phyloP scores from a whole-genome alignment of 2,888 invertebrate species.

The Junonia oenone region DNA sequence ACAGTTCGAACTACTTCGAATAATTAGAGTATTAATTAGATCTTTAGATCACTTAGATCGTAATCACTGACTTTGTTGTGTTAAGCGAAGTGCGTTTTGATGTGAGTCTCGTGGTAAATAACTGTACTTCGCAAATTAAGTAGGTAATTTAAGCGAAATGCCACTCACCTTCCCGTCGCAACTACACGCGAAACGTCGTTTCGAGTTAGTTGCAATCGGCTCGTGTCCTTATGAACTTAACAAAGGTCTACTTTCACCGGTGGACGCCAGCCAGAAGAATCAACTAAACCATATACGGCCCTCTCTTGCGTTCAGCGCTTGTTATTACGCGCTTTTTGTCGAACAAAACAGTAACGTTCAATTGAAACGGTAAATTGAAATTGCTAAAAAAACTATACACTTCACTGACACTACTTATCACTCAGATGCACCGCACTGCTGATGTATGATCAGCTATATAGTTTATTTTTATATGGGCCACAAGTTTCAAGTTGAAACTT shows the following conservation, averaged over 20 bases:
- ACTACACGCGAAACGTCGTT: conserved; percentile 66
- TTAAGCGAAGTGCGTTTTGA: not conserved
- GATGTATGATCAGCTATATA: conserved; percentile 39
- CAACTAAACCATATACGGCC: conserved; percentile 66
- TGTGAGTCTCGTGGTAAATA: conserved; percentile 35
- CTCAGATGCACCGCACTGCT: conserved; percentile 59
- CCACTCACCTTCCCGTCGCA: conserved; percentile 68
- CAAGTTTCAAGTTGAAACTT: conserved; percentile 64
- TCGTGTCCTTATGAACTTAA: conserved; percentile 75
- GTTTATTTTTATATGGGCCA: conserved; percentile 49
- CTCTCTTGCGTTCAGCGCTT: conserved; percentile 54
- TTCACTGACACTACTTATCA: conserved; percentile 48
- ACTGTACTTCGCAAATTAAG: conserved; percentile 55
- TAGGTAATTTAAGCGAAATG: conserved; percentile 55
- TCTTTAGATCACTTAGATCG: not conserved
- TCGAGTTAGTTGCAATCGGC: conserved; percentile 61
- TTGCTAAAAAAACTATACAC: conserved; percentile 60
- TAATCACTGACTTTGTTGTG: not conserved
- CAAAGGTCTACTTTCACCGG: conserved; percentile 77
- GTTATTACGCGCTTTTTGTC: conserved; percentile 64
- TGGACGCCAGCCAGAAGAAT: conserved; percentile 58
- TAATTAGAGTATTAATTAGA: not conserved
- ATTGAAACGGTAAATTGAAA: conserved; percentile 67
- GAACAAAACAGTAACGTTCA: conserved; percentile 64
- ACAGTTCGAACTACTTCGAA: not conserved